Evolutionary conservation across 2,888 invertebrate genomes (phyloP).

Genomic region (Meteorus colon): DNA sequence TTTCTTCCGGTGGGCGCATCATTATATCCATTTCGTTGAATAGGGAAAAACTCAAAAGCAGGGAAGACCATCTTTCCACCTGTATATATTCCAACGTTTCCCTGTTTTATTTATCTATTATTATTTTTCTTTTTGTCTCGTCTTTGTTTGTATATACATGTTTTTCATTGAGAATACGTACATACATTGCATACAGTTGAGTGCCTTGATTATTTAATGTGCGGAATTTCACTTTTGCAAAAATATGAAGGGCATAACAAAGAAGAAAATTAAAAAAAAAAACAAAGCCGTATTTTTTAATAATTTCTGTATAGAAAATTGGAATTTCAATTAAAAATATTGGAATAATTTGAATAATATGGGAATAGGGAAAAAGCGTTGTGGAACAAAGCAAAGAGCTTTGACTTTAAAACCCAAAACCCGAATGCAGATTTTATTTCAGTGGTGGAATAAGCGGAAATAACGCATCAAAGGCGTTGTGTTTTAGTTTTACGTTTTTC

Average conservation of each 20-base stretch:
- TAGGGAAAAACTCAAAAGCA: background rate
- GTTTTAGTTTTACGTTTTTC: background rate
- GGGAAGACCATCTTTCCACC: slow-evolving; percentile 8
- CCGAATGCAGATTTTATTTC: slow-evolving; percentile 34
- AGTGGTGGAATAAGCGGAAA: slow-evolving; percentile 32
- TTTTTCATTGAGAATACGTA: background rate
- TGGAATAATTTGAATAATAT: background rate
- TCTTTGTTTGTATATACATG: background rate
- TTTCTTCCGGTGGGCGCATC: slow-evolving; percentile 36
- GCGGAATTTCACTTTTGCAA: too few species aligned
- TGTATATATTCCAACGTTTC: background rate
- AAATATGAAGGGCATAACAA: too few species aligned
- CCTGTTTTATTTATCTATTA: background rate
- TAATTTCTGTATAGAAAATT: too few species aligned
- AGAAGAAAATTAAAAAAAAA: too few species aligned
- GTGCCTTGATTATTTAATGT: too few species aligned
- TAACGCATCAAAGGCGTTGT: slow-evolving; percentile 35
- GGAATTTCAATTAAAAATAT: too few species aligned
- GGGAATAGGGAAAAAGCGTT: slow-evolving; percentile 2
- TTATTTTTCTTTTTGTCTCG: background rate
- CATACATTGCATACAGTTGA: background rate
- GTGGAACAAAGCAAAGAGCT: slow-evolving; percentile 5
- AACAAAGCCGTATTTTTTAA: too few species aligned
- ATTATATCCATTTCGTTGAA: slow-evolving; percentile 42
- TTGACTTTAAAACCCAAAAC: slow-evolving; percentile 3